Evolutionary conservation across 2,113 vertebrate genomes (phyloP), one percentile per base, ranked within the genome.

Genomic region (Gymnarchus niloticus): DNA sequence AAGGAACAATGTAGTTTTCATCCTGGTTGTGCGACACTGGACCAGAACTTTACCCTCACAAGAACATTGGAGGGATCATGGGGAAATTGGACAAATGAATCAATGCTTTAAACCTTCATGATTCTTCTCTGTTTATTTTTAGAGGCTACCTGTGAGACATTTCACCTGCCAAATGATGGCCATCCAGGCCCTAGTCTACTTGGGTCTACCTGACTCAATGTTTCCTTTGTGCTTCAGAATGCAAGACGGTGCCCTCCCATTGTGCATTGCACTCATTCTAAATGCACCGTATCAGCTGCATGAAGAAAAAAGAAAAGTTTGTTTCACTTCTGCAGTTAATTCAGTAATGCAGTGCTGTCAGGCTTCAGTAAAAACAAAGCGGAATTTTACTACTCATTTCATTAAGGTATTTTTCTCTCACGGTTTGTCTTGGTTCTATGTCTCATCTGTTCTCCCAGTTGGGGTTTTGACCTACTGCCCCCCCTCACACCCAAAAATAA

Each of bases 251-350:
- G 25, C 19, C 37, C 73, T 46, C 33, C 7, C 17, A 23, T 23
- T 41, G 44, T 46, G 2, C 69, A 23, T 9, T 23, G 17, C 14
- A 8, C 12, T 25, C 41, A 59, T 7, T 46, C 52, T 81, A 85
- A 85, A 51, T 59, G 41, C n/a, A 44, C 76, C 51, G n/a, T 61
- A 77, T 59, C 23, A 37, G 25, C 76, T 41, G 44, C 44, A 85
- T 23, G 37, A 49, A n/a, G 56, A 61, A 56, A 56, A 54, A 82
- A 59, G 54, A 17, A 23, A 9, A 9, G 23, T 48, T 85, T 61
- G 41, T 65, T 81, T 86, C n/a, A 7, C 28, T 76, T 76, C 61
- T 61, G 41, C 44, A 23, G 77, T 25, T 81, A 44, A 81, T 81
- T 81, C 23, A 25, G 56, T n/a, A 25, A 59, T n/a, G 56, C 23